These are phyloP conservation scores for Drosophila histrio DNA, from an alignment of 2,888 invertebrate genomes.

Conservation along the genomic window DNA sequence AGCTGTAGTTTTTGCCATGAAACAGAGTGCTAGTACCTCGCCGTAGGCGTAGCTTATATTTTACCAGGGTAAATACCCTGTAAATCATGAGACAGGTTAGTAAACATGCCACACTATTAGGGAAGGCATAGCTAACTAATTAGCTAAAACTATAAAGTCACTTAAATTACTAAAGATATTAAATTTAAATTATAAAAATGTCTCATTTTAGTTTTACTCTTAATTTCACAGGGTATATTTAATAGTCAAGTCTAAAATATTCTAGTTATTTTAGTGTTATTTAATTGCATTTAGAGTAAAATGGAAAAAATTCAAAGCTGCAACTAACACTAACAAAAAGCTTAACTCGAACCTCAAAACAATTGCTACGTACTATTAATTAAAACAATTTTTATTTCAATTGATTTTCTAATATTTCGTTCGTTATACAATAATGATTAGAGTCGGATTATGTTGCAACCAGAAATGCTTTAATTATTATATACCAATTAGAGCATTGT, in stretches of 20 bases:
- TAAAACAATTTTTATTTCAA: slow-evolving; percentile 1
- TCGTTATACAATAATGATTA: neutral
- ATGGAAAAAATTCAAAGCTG: slow-evolving; percentile 21
- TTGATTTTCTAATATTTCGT: neutral
- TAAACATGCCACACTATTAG: neutral
- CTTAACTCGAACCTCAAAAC: neutral
- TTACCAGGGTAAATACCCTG: neutral
- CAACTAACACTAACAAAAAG: neutral
- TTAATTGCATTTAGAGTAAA: slow-evolving; percentile 31
- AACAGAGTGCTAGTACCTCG: neutral
- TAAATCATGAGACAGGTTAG: neutral
- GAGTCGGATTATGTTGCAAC: neutral
- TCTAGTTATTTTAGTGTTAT: neutral
- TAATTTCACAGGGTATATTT: slow-evolving; percentile 13
- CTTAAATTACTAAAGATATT: neutral
- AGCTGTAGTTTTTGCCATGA: slow-evolving; percentile 15
- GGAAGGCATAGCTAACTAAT: neutral
- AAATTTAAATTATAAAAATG: too few species aligned
- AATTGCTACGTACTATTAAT: slow-evolving; percentile 8
- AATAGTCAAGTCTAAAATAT: neutral
- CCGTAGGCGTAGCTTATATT: slow-evolving; percentile 11
- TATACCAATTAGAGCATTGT: neutral
- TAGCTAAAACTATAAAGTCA: neutral
- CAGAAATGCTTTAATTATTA: neutral
- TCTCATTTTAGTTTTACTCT: too few species aligned